Base-by-base conservation (phyloP, 2,888 invertebrate genomes). In the Lithophane leautieri region DNA sequence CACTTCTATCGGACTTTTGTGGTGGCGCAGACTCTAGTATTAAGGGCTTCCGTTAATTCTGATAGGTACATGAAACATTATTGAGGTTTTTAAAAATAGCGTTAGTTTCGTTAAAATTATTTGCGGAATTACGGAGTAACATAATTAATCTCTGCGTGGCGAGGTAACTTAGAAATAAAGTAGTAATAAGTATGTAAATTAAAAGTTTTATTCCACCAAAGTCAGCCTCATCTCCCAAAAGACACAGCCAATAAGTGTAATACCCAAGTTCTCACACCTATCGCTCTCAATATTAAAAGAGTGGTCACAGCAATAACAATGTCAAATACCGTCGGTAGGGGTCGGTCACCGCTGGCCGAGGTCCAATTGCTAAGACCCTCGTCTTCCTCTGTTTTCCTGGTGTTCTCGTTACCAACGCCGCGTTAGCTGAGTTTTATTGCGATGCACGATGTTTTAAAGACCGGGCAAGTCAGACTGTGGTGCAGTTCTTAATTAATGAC, bases 341-440 rank as follows among this genome's bases (percentile, higher is more conserved):
- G 80, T 85, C 85, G 77, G 76, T 76, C 83, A 85, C 86, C 81
- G 79, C 77, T 87, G 87, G 87, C 87, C 67, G 71, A 60, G 60
- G 52, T 81, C 88, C 87, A 87, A 85, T 87, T 88, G 84, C 68
- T 82, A 86, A 88, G 88, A 81, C 79, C 76, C 82, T 77, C 73
- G 75, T 84, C 85, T 88, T 79, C 79, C 81, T 78, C 76, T 76
- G 78, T 81, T 78, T 67, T 58, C 73, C 58, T 79, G 73, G 75
- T 70, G 52, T 68, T 86, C 74, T 70, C 73, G 65, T 73, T 86
- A 86, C 60, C 25, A 63, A 73, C 56, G 67, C 11, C 16, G 58
- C 16, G 65, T 87, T 78, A 47, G 40, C 58, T 28, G n/a, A 19
- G 61, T 65, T 85, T 82, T 68, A 83, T 73, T 82, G 70, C 56